Conservation (phyloP, 2,113 vertebrate species). For the Rousettus leschenaultii region DNA sequence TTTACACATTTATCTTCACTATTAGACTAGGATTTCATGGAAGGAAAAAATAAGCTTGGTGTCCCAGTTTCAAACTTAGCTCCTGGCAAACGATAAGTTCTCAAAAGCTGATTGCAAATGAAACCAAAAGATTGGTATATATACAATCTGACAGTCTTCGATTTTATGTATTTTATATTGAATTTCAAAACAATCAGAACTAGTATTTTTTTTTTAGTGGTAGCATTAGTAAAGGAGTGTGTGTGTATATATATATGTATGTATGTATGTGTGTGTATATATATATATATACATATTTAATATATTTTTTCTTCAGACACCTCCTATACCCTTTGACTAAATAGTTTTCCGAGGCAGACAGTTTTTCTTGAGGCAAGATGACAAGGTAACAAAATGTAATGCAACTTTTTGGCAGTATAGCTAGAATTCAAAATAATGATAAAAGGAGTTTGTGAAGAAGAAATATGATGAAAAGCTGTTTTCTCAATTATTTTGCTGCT, state of each 20-base stretch:
- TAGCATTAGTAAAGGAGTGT: not conserved
- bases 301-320: not conserved
- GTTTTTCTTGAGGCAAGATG: constrained; percentile 36
- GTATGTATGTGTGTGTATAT: too few species aligned
- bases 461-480: constrained; percentile 40
- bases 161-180: not conserved
- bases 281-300: too few species aligned
- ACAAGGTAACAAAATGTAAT: constrained; percentile 41
- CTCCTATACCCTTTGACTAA: not conserved
- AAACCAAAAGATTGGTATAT: not conserved
- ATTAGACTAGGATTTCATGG: not conserved
- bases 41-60: constrained; percentile 6
- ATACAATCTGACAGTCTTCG: not conserved
- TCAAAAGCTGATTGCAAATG: not conserved
- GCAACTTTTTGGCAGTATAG: not conserved
- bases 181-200: constrained; percentile 11
- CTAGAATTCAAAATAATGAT: constrained; percentile 52
- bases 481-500: constrained; percentile 58
- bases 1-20: not conserved
- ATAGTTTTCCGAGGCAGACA: not conserved
- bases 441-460: constrained; percentile 10
- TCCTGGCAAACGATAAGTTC: not conserved
- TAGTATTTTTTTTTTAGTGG: not conserved
- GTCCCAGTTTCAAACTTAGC: not conserved
- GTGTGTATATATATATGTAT: too few species aligned